Evolutionary conservation across 92 coral and sea anemone species (phyloP), one percentile per base, ranked within the genome.

Genomic region (Phenganax stokvisi): DNA sequence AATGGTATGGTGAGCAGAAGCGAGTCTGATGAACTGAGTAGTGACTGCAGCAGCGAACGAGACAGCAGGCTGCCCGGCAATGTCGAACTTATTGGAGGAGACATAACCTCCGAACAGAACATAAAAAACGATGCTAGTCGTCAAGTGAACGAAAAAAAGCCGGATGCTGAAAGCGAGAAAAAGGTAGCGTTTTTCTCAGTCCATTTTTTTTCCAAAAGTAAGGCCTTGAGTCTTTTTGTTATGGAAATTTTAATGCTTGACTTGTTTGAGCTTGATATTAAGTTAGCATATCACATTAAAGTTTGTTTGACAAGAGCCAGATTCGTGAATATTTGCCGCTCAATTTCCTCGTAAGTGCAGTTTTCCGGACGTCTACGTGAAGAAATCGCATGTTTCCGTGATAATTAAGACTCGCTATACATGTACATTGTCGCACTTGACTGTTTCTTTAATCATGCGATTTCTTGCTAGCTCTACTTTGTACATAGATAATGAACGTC

Each of bases 1-100:
- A 97, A 92, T 87, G 92, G 97, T 63, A 83, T 87, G 51, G 85
- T 75, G 74, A 84, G 62, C 83, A 63, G 83, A 54, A 79, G 83
- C 31, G 83, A 79, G 69, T 79, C 74, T 25, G 83, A 79, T 16
- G 83, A 79, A 63, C 73, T 31, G 57, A 52, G 12, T 54, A 79
- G 83, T 51, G 83, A 79, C 17, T 68, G 73, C 52, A 68, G 73
- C 73, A 64, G 74, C 74, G 83, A 79, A 51, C 83, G 54, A 79
- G 83, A 28, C 74, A 68, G 69, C 28, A 79, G 57, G 57, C 47
- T 53, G 37, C 17, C 83, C 8, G 62, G 60, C 55, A 56, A 51
- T 63, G 83, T 79, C 57, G 62, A 60, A 17, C 73, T 44, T 15
- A 63, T 25, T 65, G 83, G 69, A 52, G 73, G 69, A 52, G 73